Evolutionary conservation across 2,888 invertebrate species (phyloP), one percentile per base, ranked within the genome.

Genomic region (Caenorhabditis sp.): DNA sequence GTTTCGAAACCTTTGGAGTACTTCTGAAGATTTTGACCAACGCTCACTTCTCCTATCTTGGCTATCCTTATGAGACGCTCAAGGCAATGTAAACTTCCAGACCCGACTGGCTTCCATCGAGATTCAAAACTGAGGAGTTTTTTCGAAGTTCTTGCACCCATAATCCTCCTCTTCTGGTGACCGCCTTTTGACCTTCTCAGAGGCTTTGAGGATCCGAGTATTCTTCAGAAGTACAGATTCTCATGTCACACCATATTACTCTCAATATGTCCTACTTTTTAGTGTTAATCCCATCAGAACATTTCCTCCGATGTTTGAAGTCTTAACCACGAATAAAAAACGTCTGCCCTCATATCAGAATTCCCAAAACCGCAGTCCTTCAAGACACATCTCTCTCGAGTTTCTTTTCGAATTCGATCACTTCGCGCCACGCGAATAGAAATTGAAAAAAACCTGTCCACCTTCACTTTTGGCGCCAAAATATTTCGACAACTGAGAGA

Each of bases 391-490:
- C 58, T 58, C 58, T 70, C 56, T 56, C 56, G 54, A 41, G 19
- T 31, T 47, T 68, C 41, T 75, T 77, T 77, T 77, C 77, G 51
- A 77, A 77, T 77, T 63, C 61, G n/a, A 54, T 61, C 77, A 63
- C 44, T 77, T 77, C 77, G 69, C 77, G 77, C 77, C 70, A 59
- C 44, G 51, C 69, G 59, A 58, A 38, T 56, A 61, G 58, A 76
- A 76, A 69, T 61, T 61, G 54, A 66, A 69, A 70, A 49, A 70
- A 77, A 77, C 77, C 77, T 31, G 77, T 77, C 77, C 69, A 70
- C 77, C 69, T 77, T 76, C 68, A 76, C 76, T 76, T 75, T 69
- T 69, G 77, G 77, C 77, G 77, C 77, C 77, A 77, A 54, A 44
- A 77, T n/a, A 63, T 70, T 68, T 61, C 69, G 41, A 77, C 77